Conservation (phyloP, 35 echinoderm and acorn worm species). For the Apostichopus parvimensis region DNA sequence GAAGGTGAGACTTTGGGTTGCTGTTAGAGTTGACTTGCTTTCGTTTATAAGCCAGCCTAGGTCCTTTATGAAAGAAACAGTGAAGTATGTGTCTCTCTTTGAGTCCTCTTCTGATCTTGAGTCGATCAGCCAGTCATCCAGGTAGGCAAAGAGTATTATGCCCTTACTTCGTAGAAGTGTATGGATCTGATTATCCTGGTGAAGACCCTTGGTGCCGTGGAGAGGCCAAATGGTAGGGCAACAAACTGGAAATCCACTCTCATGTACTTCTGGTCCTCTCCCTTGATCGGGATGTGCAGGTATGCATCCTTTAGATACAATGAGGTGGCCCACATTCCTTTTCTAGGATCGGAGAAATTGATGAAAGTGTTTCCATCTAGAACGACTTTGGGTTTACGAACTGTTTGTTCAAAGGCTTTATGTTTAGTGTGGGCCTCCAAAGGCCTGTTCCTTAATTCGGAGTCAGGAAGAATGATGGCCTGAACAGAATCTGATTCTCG, state of each 20-base stretch:
- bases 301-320: constrained; percentile 28
- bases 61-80: background rate
- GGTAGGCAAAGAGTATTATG: constrained; percentile 15
- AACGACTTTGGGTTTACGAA: background rate
- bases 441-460: too few relatives aligned
- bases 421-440: constrained; percentile 48
- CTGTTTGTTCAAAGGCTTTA: constrained; percentile 28
- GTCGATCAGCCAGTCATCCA: constrained; percentile 51
- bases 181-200: background rate
- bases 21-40: background rate
- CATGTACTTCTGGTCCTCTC: background rate
- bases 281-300: constrained; percentile 5
- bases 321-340: constrained; percentile 32
- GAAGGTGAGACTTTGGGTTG: background rate
- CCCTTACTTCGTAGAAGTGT: background rate
- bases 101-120: background rate
- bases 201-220: constrained; percentile 43
- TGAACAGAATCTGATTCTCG: too few relatives aligned
- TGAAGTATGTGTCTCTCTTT: background rate
- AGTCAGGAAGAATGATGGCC: too few relatives aligned
- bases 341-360: background rate
- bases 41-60: background rate
- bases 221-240: constrained; percentile 46
- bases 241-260: background rate
- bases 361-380: background rate